Conservation (phyloP, 2,797 vertebrate genomes). For the Buphagus erythrorhynchus region DNA sequence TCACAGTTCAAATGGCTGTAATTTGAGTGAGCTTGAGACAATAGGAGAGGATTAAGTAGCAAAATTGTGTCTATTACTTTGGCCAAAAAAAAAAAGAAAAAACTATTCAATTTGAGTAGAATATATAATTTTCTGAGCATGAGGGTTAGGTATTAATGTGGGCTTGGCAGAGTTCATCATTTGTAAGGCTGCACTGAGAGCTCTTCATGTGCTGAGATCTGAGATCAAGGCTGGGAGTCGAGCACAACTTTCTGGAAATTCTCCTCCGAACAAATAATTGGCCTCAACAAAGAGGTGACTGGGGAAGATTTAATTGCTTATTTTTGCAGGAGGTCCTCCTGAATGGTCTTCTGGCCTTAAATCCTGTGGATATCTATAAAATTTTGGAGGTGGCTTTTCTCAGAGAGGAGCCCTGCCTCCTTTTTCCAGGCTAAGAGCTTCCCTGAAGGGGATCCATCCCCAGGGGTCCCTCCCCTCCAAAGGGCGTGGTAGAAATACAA, state of each 20-base stretch:
- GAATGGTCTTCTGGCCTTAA: neutral
- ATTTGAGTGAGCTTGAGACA: slow-evolving; percentile 34
- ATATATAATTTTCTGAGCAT: slow-evolving; percentile 8
- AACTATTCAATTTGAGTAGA: slow-evolving; percentile 1
- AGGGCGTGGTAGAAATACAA: neutral
- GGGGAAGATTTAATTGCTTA: neutral
- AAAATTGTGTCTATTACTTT: slow-evolving; percentile 11
- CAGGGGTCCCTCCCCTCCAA: neutral
- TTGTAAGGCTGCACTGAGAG: neutral
- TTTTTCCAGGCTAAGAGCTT: neutral
- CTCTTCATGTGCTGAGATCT: slow-evolving; percentile 17
- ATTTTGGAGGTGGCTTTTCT: neutral
- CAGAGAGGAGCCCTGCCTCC: neutral
- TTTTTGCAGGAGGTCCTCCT: neutral
- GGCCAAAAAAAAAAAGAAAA: neutral
- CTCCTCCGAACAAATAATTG: neutral
- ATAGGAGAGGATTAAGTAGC: slow-evolving; percentile 8
- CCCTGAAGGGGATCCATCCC: neutral
- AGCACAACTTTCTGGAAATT: neutral
- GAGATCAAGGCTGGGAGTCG: slow-evolving; percentile 15
- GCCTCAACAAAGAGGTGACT: neutral
- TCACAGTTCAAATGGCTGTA: slow-evolving; percentile 20
- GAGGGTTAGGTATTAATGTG: slow-evolving; percentile 18
- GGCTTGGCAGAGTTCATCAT: slow-evolving; percentile 23
- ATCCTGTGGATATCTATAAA: neutral